Base-by-base conservation (phyloP, 23 tunicate genomes). In the Trididemnum nubilum region DNA sequence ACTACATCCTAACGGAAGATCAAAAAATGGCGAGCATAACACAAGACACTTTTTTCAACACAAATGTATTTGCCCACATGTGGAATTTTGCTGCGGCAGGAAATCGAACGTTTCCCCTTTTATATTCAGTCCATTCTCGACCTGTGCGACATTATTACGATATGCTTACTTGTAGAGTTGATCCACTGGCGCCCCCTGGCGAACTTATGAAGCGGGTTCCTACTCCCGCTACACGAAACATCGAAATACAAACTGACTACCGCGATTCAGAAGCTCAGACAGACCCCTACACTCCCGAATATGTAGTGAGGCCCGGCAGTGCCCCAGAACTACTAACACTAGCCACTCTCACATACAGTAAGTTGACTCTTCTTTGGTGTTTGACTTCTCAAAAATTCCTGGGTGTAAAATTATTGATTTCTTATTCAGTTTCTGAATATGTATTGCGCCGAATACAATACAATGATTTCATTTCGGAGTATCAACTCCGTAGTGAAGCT, bases 221-320 rank as follows among this genome's bases (percentile, higher is more conserved):
- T 4, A 89, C 99, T 33, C 91, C 95, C 1, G 72, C 86, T 0
- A 83, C 92, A 0, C 58, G 89, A 66, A 91, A 81, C 1, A 54
- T 96, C 26, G 91, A 81, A 36, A 82, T 88, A 2, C 99, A 96
- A 71, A 96, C 99, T 0, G 99, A 96, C 65, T 96, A 91, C 52
- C 87, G 99, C 36, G 99, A 96, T 61, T 88, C 92, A 23, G 99
- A 96, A 77, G 89, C 99, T 1, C 99, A 96, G 51, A 96, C 99
- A 3, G 99, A 91, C 35, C 99, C 99, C 2, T 95, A 86, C 86
- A 80, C 95, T 35, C 99, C 99, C 1, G 97, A 96, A 38, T 96
- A 96, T 76, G 96, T 85, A 21, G 97, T 96, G 0, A 71, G 92
- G 9, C 99, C 99, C 23, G 99, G 99, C 15, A 87, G 96, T 69